These are phyloP conservation scores for Enteromius thamalakanensis DNA, from an alignment of 2,797 vertebrate genomes.

Conservation along the genomic window DNA sequence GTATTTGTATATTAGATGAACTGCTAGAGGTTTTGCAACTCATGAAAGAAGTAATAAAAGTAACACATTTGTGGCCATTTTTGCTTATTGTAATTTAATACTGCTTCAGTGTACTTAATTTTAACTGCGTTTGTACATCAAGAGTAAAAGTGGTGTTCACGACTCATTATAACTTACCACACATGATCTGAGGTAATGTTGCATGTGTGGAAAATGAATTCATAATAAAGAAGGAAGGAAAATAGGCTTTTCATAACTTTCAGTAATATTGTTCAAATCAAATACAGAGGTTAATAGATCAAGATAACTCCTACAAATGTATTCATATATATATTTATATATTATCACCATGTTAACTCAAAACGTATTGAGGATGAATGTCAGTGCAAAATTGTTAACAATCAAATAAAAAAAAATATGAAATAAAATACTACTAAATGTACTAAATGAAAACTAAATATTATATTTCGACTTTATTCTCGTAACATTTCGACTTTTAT, in stretches of 20 bases:
- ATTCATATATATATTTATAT: too few species aligned
- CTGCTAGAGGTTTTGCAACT: conserved; percentile 13
- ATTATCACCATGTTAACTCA: background rate
- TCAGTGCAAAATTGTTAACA: too few species aligned
- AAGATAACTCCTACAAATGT: background rate
- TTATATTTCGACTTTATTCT: too few species aligned
- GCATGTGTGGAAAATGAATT: background rate
- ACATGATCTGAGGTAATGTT: background rate
- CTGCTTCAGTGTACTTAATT: background rate
- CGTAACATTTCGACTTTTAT: too few species aligned
- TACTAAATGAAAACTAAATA: too few species aligned
- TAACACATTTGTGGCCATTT: conserved; percentile 8
- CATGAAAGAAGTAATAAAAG: conserved; percentile 42
- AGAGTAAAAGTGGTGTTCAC: too few species aligned
- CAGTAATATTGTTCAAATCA: background rate
- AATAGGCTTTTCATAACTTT: background rate
- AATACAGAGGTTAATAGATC: background rate
- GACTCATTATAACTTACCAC: background rate
- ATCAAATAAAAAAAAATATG: too few species aligned
- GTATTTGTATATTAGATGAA: conserved; percentile 46
- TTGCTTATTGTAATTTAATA: background rate
- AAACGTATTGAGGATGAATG: too few species aligned
- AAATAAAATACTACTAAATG: too few species aligned
- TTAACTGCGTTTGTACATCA: background rate
- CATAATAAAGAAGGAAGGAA: background rate